Evolutionary conservation across 2,113 vertebrate genomes (phyloP).

Genomic region (Solea solea): DNA sequence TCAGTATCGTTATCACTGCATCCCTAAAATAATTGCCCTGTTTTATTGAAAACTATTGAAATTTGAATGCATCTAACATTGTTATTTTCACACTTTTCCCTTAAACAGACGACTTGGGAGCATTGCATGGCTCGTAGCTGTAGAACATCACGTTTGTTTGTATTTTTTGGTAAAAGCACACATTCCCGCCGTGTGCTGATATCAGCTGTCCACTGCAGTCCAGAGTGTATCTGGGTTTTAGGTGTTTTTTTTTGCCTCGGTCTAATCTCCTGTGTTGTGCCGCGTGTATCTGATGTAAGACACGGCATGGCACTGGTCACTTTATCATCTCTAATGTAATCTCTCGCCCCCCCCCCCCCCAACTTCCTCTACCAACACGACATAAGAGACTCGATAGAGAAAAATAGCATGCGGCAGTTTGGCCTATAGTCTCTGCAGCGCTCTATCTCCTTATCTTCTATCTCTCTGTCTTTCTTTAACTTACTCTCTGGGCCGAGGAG

Average conservation of each 20-base stretch:
- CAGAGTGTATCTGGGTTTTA: slow-evolving; percentile 52
- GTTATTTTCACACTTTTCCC: no score
- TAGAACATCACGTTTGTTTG: background rate
- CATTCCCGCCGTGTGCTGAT: slow-evolving; percentile 6
- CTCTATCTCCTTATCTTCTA: slow-evolving; percentile 42
- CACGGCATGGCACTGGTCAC: slow-evolving; percentile 39
- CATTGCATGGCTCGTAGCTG: background rate
- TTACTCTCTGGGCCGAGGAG: slow-evolving; percentile 14
- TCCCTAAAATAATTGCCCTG: no score
- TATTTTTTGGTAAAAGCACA: slow-evolving; percentile 6
- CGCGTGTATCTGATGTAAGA: slow-evolving; percentile 67
- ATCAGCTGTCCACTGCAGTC: slow-evolving; percentile 50
- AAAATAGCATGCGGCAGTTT: slow-evolving; percentile 48
- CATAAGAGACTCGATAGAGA: slow-evolving; percentile 51
- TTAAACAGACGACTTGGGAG: no score
- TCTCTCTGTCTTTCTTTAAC: slow-evolving; percentile 40
- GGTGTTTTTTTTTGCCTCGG: slow-evolving; percentile 32
- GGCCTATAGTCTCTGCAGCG: slow-evolving; percentile 27
- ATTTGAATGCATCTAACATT: no score
- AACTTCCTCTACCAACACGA: slow-evolving; percentile 43
- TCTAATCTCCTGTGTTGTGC: slow-evolving; percentile 48
- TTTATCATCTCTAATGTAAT: slow-evolving; percentile 69
- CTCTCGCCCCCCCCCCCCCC: slow-evolving; percentile 24
- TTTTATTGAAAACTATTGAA: no score
- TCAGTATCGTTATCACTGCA: no score